Percentiles rank a stretch among this genome's conserved stretches.
These are phyloP conservation scores for Auanema sp. DNA, from an alignment of 2,888 invertebrate species.

Conservation along the genomic window DNA sequence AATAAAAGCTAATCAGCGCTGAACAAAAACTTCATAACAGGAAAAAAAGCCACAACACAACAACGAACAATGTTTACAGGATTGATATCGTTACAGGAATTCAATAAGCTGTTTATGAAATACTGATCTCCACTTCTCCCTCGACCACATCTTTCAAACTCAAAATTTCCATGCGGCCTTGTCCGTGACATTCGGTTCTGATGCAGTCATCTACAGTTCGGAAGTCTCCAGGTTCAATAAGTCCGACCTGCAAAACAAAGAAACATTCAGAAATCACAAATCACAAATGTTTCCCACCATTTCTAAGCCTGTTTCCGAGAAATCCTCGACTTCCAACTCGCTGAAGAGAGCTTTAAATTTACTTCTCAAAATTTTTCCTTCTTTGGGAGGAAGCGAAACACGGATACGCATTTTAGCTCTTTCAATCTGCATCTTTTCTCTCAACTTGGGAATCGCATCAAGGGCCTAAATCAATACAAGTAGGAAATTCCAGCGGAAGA, in stretches of 20 bases:
- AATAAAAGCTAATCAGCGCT: too few species aligned
- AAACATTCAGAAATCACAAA: neutral
- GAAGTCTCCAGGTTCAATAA: conserved; percentile 90
- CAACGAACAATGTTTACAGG: too few species aligned
- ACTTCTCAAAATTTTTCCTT: conserved; percentile 77
- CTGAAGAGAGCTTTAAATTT: conserved; percentile 49
- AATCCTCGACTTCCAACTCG: conserved; percentile 80
- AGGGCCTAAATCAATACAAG: conserved; percentile 71
- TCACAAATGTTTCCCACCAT: conserved; percentile 70
- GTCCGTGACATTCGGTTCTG: conserved; percentile 81
- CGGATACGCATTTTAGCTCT: conserved; percentile 91
- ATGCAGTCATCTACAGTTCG: conserved; percentile 84
- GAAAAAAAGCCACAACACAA: too few species aligned
- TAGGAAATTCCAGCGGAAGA: neutral
- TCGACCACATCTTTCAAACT: conserved; percentile 82
- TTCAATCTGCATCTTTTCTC: conserved; percentile 83
- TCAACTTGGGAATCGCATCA: conserved; percentile 85
- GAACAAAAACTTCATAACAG: too few species aligned
- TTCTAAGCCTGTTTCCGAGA: conserved; percentile 80
- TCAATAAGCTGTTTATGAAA: too few species aligned
- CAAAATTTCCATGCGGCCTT: conserved; percentile 84
- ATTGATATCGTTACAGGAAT: too few species aligned
- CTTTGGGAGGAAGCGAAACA: conserved; percentile 79
- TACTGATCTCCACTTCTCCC: conserved; percentile 55
- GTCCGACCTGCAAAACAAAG: conserved; percentile 68